Evolutionary conservation across 2,888 invertebrate species (phyloP), one percentile per base, ranked within the genome.

Genomic region (Stenodema calcarata): DNA sequence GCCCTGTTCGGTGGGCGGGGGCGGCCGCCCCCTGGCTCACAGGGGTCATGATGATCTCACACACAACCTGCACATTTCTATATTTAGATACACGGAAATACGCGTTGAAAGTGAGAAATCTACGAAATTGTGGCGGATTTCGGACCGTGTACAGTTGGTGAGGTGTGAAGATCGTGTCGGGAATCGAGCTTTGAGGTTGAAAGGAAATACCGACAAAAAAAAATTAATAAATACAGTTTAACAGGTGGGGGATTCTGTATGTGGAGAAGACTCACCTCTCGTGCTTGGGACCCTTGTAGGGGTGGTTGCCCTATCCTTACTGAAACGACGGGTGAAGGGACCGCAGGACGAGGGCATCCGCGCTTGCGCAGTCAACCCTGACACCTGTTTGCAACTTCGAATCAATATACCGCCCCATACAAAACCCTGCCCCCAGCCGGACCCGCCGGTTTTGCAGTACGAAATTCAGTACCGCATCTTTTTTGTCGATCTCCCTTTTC

Each of bases 241-340:
- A 62, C 62, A 62, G 62, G 62, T 62, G 62, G 62, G 62, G 23
- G 30, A 27, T 70, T 4, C 18, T 18, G 47, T 14, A 44, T 44
- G 78, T 44, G 42, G 44, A 41, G 42, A 9, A n/a, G 35, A 69
- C 82, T 82, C 28, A 82, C 82, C 82, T 82, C 27, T 82, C 18
- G 82, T 82, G 62, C 44, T 82, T 2, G 82, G 82, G 82, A 42
- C 82, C 82, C 82, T 82, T 82, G 62, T 42, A 82, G 82, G 84
- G 84, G 75, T 84, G 84, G 84, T 75, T 75, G 84, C 84, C 84
- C 84, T 84, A 76, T 84, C 47, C 84, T 76, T 84, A 84, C 84
- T 84, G 84, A 84, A 47, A 28, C 23, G 75, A 23, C 75, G 76
- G 76, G 30, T 9, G 42, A 84, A 35, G 76, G 27, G 83, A 69